Base-by-base conservation (phyloP, 1,140 invertebrate species). In the Drosophila murphyi region DNA sequence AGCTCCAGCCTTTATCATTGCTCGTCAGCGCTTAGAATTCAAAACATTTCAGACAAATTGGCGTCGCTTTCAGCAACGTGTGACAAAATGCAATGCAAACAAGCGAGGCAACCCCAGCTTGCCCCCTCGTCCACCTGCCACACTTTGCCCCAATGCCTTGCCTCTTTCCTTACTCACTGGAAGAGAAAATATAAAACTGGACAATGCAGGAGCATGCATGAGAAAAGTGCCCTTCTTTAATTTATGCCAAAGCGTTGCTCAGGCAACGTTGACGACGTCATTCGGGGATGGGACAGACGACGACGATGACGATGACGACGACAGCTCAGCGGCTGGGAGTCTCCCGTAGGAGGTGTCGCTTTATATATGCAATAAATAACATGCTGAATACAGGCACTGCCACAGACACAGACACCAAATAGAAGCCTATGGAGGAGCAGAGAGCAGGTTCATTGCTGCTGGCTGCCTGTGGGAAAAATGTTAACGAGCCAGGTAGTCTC, bases 21-120 rank as follows among this genome's bases (percentile, higher is more conserved):
- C 52, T 41, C 28, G 12, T 39, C 57, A 61, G 61, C 83, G 80
- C 73, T 87, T 88, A 83, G 83, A 88, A 87, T 87, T 87, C 83
- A 88, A 87, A 87, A 87, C 83, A 87, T 87, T 87, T 87, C 83
- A 87, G 83, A 87, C 83, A 87, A 87, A 87, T 87, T 87, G 83
- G 83, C 83, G 85, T 88, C 85, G 83, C 85, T 88, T 87, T 87
- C 83, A 71, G 68, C 83, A 82, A 87, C 75, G 83, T 87, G 83
- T 83, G 83, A 87, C 83, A 87, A 87, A 87, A 87, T 88, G 83
- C 83, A 88, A 74, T 70, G 77, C 85, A 87, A 88, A 88, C 83
- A 87, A 47, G 47, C 28, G 47, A 47, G 20, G 20, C 28, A 32
- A 31, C 12, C 41, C 41, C 12, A 52, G 28, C 5, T 6, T 35